phyloP scores from a whole-genome alignment of 2,888 invertebrate species.

The Plebejus argus region DNA sequence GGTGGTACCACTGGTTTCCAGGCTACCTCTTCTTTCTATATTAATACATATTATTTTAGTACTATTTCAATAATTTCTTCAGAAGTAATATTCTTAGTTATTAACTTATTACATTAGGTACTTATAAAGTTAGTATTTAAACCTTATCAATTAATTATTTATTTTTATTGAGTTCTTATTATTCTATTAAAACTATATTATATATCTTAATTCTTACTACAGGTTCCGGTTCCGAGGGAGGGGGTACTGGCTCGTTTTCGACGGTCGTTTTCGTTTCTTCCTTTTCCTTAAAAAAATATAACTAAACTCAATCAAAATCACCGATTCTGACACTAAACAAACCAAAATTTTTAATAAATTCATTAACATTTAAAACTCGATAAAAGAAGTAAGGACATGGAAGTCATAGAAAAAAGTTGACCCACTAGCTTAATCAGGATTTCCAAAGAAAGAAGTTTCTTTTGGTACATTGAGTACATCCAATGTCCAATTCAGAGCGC shows the following conservation, averaged over 20 bases:
- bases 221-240: neutral
- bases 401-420: neutral
- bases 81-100: too few relatives aligned
- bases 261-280: slow-evolving; percentile 17
- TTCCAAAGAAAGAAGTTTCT: neutral
- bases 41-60: neutral
- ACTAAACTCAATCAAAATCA: neutral
- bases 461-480: neutral
- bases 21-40: neutral
- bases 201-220: neutral
- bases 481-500: neutral
- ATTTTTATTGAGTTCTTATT: neutral
- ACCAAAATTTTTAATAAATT: neutral
- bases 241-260: slow-evolving; percentile 6
- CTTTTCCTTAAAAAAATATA: slow-evolving; percentile 13
- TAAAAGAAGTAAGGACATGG: neutral
- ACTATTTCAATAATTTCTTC: too few relatives aligned
- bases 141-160: neutral
- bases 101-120: too few relatives aligned
- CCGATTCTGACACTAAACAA: neutral
- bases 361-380: neutral
- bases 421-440: neutral
- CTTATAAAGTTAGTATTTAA: too few relatives aligned
- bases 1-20: slow-evolving; percentile 14
- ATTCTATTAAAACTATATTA: neutral